Conservation (phyloP, 2,113 vertebrate species). For the Donacobius atricapilla region DNA sequence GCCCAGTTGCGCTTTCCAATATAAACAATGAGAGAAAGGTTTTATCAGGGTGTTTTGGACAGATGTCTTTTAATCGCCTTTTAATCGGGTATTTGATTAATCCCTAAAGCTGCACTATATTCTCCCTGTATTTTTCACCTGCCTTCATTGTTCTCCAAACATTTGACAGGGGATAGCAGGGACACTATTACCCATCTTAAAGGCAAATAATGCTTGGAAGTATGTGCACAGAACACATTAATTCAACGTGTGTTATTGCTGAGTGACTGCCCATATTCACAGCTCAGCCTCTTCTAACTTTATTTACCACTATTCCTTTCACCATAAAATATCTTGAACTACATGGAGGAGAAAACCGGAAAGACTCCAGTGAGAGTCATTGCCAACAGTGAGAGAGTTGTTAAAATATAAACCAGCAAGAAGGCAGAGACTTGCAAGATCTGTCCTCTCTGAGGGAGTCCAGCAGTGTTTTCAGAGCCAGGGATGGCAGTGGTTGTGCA, state of each 20-base stretch:
- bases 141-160: neutral
- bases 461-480: neutral
- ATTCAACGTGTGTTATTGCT: neutral
- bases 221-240: neutral
- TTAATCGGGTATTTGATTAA: neutral
- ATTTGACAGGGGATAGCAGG: neutral
- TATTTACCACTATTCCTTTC: neutral
- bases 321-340: neutral
- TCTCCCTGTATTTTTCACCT: neutral
- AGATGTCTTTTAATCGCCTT: neutral
- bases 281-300: neutral
- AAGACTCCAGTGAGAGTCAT: slow-evolving; percentile 2
- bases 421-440: neutral
- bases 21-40: neutral
- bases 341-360: neutral
- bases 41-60: neutral
- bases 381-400: neutral
- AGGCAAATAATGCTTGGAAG: neutral
- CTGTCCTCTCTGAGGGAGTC: neutral
- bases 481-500: neutral
- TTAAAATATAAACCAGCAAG: neutral
- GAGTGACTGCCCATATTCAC: neutral
- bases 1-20: neutral
- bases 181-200: neutral
- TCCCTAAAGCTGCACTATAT: neutral